phyloP scores from a whole-genome alignment of 2,888 invertebrate genomes.

The Mimumesa dahlbomi region DNA sequence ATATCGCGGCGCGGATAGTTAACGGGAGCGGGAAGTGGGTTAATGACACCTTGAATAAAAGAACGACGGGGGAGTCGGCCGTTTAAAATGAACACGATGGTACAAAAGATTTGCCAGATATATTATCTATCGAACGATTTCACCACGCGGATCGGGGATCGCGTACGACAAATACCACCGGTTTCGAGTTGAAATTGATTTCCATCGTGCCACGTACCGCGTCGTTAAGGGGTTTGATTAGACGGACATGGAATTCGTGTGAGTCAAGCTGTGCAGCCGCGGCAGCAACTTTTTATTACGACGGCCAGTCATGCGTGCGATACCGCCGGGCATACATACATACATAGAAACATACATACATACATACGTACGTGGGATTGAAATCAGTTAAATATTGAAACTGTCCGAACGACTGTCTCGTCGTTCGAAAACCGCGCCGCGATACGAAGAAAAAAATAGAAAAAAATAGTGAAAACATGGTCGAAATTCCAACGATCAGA shows the following conservation, averaged over 20 bases:
- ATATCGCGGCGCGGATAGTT: neutral
- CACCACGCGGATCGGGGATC: conserved; percentile 27
- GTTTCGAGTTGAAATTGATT: conserved; percentile 45
- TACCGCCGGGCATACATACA: conserved; percentile 29
- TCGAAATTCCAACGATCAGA: too few species aligned
- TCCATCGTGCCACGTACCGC: conserved; percentile 47
- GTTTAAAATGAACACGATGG: conserved; percentile 29
- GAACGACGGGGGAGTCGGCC: conserved; percentile 31
- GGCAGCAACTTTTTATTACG: conserved; percentile 45
- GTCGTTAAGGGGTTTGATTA: conserved; percentile 51
- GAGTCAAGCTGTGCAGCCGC: conserved; percentile 17
- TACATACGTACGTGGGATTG: too few species aligned
- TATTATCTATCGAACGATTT: conserved; percentile 37
- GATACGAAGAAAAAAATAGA: neutral
- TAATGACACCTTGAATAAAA: conserved; percentile 35
- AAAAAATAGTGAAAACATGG: neutral
- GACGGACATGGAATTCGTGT: conserved; percentile 46
- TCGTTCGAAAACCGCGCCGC: neutral
- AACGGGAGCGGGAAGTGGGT: conserved; percentile 32
- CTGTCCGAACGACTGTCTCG: too few species aligned
- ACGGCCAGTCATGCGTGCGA: conserved; percentile 52
- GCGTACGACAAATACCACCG: conserved; percentile 38
- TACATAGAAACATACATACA: too few species aligned
- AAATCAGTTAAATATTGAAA: conserved; percentile 38
- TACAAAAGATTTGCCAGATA: conserved; percentile 35